Percentiles rank a stretch among this genome's conserved stretches.
Evolutionary conservation across 1,140 invertebrate genomes (phyloP).

Genomic region (Bombyx mandarina): DNA sequence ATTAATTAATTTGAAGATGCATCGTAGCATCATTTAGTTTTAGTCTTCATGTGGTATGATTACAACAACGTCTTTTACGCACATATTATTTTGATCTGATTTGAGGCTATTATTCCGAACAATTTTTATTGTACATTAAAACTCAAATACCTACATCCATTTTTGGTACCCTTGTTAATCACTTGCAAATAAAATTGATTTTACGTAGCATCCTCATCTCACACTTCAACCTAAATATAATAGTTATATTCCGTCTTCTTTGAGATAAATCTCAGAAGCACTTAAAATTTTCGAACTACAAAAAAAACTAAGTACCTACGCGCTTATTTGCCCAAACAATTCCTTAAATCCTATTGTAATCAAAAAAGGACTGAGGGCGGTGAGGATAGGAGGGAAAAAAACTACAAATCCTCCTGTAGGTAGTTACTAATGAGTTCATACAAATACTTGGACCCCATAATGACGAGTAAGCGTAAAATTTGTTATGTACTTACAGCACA

Average conservation of each 20-base stretch:
- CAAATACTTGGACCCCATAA: constrained; percentile 29
- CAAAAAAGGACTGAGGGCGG: constrained; percentile 4
- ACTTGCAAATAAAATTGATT: too few relatives aligned
- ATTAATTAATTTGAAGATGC: too few relatives aligned
- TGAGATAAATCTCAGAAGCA: background rate
- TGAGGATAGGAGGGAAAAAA: constrained; percentile 15
- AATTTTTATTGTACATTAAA: too few relatives aligned
- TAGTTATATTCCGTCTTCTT: background rate
- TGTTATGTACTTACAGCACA: constrained; percentile 11
- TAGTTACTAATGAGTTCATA: constrained; percentile 31
- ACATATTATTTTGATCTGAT: too few relatives aligned
- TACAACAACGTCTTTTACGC: too few relatives aligned
- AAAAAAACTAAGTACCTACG: constrained; percentile 1
- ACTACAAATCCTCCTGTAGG: constrained; percentile 15
- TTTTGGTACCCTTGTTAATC: too few relatives aligned
- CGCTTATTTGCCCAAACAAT: constrained; percentile 6
- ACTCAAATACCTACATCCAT: too few relatives aligned
- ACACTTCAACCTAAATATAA: too few relatives aligned
- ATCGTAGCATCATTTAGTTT: too few relatives aligned
- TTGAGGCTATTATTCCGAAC: too few relatives aligned
- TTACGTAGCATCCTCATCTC: too few relatives aligned
- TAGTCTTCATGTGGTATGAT: too few relatives aligned
- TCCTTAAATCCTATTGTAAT: constrained; percentile 8
- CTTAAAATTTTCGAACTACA: background rate
- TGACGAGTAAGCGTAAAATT: constrained; percentile 39